phyloP scores from a whole-genome alignment of 2,113 vertebrate genomes.

The Carettochelys insculpta region DNA sequence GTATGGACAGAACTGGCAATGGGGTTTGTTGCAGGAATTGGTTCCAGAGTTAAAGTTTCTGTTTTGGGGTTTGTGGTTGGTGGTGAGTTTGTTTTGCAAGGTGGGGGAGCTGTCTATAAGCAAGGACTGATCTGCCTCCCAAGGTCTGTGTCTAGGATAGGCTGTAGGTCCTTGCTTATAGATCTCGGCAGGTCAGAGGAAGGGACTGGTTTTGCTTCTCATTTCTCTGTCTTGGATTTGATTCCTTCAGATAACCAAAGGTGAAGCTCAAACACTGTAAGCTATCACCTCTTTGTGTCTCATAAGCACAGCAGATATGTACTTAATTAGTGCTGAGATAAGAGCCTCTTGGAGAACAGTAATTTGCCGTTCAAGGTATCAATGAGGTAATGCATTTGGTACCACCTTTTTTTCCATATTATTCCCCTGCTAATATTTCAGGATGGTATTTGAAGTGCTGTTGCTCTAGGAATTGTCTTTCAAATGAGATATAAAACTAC shows the following conservation, averaged over 20 bases:
- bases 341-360: accelerated
- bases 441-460: background rate
- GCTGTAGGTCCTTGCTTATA: no score
- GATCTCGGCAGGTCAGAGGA: no score
- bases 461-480: background rate
- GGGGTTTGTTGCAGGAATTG: no score
- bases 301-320: background rate
- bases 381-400: background rate
- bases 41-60: no score
- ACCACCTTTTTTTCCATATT: background rate
- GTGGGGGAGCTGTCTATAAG: no score
- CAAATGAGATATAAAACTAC: background rate
- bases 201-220: no score
- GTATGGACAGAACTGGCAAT: no score
- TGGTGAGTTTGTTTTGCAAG: no score
- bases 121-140: no score
- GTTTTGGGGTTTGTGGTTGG: no score
- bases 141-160: no score
- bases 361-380: background rate
- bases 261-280: background rate
- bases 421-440: background rate
- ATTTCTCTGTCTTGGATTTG: background rate
- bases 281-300: background rate
- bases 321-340: accelerated
- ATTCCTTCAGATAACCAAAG: no score